phyloP scores from a whole-genome alignment of 2,888 invertebrate genomes.

The Scaptomyza flava region DNA sequence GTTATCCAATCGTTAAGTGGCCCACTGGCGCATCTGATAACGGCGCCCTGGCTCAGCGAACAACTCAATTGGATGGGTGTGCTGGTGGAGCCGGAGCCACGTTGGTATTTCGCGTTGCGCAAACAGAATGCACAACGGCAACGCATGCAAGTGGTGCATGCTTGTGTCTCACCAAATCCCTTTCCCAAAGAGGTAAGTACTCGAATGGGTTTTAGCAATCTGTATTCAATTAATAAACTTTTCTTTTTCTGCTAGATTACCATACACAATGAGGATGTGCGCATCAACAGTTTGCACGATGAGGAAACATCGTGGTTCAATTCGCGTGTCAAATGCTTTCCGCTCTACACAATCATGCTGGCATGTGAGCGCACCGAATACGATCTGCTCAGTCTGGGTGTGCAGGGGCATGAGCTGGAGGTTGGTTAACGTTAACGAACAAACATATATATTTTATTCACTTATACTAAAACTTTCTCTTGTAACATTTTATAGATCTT shows the following conservation, averaged over 20 bases:
- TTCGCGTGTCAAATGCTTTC: constrained; percentile 93
- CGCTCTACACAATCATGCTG: constrained; percentile 91
- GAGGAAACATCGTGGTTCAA: constrained; percentile 87
- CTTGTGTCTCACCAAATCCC: constrained; percentile 91
- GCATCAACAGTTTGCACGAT: constrained; percentile 85
- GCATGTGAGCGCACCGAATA: constrained; percentile 90
- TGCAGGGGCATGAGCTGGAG: constrained; percentile 84
- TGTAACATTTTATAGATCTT: constrained; percentile 73
- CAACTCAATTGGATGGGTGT: constrained; percentile 91
- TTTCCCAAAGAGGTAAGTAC: constrained; percentile 89
- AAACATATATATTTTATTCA: neutral
- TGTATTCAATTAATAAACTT: neutral
- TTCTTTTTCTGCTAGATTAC: constrained; percentile 83
- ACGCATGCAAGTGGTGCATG: constrained; percentile 89
- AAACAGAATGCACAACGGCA: constrained; percentile 86
- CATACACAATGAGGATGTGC: constrained; percentile 85
- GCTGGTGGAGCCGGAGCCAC: constrained; percentile 90
- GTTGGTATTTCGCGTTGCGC: constrained; percentile 89
- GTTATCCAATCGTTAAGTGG: constrained; percentile 89
- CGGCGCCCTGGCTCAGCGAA: constrained; percentile 89
- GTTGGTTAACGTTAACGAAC: constrained; percentile 60
- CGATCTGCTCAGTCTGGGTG: constrained; percentile 88
- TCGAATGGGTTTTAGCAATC: neutral
- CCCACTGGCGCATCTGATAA: constrained; percentile 87
- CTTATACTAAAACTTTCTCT: neutral